Conservation (phyloP, 2,113 vertebrate genomes). For the Eubucco bourcierii region DNA sequence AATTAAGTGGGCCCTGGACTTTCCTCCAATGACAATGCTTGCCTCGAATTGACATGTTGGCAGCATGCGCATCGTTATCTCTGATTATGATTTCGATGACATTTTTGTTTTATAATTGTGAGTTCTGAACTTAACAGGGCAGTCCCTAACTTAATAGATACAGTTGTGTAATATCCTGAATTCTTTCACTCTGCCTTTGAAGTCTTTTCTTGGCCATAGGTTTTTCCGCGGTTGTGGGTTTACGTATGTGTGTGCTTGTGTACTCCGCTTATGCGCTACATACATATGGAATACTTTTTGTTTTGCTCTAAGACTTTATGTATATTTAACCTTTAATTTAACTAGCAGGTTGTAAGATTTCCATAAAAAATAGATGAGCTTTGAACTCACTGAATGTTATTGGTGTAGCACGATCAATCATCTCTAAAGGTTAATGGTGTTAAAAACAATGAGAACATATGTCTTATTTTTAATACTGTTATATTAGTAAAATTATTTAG, state of each 20-base stretch:
- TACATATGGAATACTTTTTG: constrained; percentile 63
- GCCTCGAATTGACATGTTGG: not conserved
- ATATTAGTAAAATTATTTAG: constrained; percentile 73
- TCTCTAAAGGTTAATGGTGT: constrained; percentile 82
- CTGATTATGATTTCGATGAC: constrained; percentile 39
- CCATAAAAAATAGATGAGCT: constrained; percentile 82
- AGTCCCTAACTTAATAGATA: not conserved
- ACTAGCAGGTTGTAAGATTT: constrained; percentile 79
- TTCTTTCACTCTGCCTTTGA: not conserved
- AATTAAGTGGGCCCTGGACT: not conserved
- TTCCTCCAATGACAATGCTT: not conserved
- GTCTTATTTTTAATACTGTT: constrained; percentile 76
- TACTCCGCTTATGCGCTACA: constrained; percentile 35
- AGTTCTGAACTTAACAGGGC: not conserved
- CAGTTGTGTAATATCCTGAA: not conserved
- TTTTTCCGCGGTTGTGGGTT: constrained; percentile 36
- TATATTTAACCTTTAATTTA: constrained; percentile 84
- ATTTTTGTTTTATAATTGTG: constrained; percentile 35
- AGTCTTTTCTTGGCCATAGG: not conserved
- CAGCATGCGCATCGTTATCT: constrained; percentile 33
- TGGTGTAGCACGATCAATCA: constrained; percentile 76
- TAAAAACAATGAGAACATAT: constrained; percentile 79
- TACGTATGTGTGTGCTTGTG: constrained; percentile 21
- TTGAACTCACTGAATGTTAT: constrained; percentile 77
- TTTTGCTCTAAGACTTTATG: constrained; percentile 80